A percentile compares a stretch with the other conserved stretches of the same genome.
Evolutionary conservation across 2,888 invertebrate species (phyloP).

Genomic region (Abscondita cerata): DNA sequence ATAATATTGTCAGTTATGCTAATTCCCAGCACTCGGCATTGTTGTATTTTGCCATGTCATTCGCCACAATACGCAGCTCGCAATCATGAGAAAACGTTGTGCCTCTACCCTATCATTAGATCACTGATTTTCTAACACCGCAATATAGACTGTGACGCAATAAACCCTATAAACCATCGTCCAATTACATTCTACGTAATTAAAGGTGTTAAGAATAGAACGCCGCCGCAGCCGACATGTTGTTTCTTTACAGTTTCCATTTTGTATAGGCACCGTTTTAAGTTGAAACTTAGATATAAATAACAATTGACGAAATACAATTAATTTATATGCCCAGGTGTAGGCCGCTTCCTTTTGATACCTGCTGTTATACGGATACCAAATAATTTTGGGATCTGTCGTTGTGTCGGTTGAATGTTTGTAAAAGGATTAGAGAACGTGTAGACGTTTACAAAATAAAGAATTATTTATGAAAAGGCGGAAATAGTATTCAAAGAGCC

Average conservation of each 20-base stretch:
- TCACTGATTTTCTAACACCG: slow-evolving; percentile 27
- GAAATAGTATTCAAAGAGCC: slow-evolving; percentile 33
- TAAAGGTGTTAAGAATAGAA: background rate
- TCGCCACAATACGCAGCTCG: slow-evolving; percentile 36
- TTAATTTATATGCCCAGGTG: slow-evolving; percentile 19
- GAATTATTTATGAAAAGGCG: slow-evolving; percentile 43
- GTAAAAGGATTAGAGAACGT: slow-evolving; percentile 41
- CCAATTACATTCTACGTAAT: slow-evolving; percentile 1
- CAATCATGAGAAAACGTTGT: slow-evolving; percentile 38
- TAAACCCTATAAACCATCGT: background rate
- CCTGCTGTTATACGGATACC: slow-evolving; percentile 24
- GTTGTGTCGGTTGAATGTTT: slow-evolving; percentile 33
- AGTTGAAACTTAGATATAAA: too few relatives aligned
- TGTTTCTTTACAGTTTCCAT: slow-evolving; percentile 13
- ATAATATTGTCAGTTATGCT: slow-evolving; percentile 41
- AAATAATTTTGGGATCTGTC: slow-evolving; percentile 29
- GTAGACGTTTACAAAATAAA: slow-evolving; percentile 44
- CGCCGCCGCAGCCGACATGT: slow-evolving; percentile 32
- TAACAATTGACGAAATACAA: background rate
- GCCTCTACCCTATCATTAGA: slow-evolving; percentile 33
- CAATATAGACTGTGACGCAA: slow-evolving; percentile 24
- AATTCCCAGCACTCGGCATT: slow-evolving; percentile 37
- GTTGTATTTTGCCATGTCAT: slow-evolving; percentile 40
- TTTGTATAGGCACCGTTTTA: background rate
- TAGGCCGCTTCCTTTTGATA: slow-evolving; percentile 30